These are phyloP conservation scores for Crematogaster levior DNA, from an alignment of 2,888 invertebrate genomes.

Conservation along the genomic window DNA sequence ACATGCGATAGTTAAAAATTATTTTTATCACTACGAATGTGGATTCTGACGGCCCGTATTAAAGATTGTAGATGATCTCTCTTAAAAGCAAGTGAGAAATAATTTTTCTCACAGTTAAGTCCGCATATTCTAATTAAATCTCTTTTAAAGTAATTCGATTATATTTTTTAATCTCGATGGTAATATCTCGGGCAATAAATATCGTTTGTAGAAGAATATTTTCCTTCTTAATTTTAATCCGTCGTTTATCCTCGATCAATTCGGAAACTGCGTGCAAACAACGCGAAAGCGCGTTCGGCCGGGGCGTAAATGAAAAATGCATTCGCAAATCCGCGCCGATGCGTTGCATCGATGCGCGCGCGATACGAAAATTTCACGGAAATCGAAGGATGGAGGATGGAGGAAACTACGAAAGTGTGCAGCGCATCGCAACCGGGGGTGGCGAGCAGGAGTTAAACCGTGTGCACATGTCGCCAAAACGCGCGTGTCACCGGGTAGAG, in stretches of 20 bases:
- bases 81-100: background rate
- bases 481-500: slow-evolving; percentile 79
- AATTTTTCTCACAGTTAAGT: background rate
- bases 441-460: slow-evolving; percentile 71
- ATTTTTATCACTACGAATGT: background rate
- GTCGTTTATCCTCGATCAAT: background rate
- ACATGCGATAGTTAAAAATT: background rate
- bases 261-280: slow-evolving; percentile 14
- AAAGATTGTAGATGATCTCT: background rate
- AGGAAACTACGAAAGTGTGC: slow-evolving; percentile 50
- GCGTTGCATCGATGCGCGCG: background rate
- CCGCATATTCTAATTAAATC: background rate
- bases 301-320: slow-evolving; percentile 37
- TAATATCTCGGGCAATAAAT: background rate
- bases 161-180: background rate
- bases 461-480: slow-evolving; percentile 83
- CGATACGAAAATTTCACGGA: slow-evolving; percentile 35
- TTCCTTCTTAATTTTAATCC: background rate
- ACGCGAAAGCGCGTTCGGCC: slow-evolving; percentile 31
- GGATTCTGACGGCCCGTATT: background rate
- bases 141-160: background rate
- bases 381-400: slow-evolving; percentile 23
- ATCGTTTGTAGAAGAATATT: background rate
- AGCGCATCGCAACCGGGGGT: slow-evolving; percentile 44
- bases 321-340: slow-evolving; percentile 32